Evolutionary conservation across 2,113 vertebrate species (phyloP), one percentile per base, ranked within the genome.

Genomic region (Oncorhynchus gorbuscha): DNA sequence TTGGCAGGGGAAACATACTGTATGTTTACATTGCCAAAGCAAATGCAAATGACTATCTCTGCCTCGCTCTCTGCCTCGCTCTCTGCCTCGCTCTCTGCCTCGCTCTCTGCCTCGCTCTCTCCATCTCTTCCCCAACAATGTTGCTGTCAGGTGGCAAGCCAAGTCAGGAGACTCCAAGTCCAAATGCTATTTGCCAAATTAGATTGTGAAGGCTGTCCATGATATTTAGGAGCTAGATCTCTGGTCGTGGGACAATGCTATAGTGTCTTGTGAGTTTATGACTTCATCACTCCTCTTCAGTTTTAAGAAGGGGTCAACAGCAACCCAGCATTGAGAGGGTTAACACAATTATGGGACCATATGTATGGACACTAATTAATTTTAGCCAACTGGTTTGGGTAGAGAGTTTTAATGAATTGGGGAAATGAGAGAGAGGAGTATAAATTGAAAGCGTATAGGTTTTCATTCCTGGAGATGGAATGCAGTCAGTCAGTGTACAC

Each of bases 391-490:
- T 58, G 13, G 7, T 22, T 62, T 24, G n/a, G 59, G n/a, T 26
- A 67, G 74, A 61, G 74, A 11, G 59, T 65, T 67, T 62, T 62
- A 62, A 62, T 62, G 59, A 24, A 22, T 22, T 62, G 59, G 5
- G 51, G 51, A 18, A 55, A 55, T 5, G 12, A 14, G 13, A 55
- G 22, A 24, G 13, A 87, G 79, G 67, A 88, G 91, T 90, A 89
- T 91, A 93, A 93, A 94, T 93, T 91, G 93, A 94, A 93, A 91
- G 88, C 84, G 90, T 93, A 84, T 90, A 35, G 32, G 93, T 91
- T 92, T 93, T 92, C 93, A 94, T 94, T 94, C 91, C 89, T 89
- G 93, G 81, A 88, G 92, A 88, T 93, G 92, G 93, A 94, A 94
- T 93, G 93, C 89, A 92, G 93, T 93, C 89, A 92, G 93, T 93